Base-by-base conservation (phyloP, 2,797 vertebrate species). In the Sebastes nivosus region DNA sequence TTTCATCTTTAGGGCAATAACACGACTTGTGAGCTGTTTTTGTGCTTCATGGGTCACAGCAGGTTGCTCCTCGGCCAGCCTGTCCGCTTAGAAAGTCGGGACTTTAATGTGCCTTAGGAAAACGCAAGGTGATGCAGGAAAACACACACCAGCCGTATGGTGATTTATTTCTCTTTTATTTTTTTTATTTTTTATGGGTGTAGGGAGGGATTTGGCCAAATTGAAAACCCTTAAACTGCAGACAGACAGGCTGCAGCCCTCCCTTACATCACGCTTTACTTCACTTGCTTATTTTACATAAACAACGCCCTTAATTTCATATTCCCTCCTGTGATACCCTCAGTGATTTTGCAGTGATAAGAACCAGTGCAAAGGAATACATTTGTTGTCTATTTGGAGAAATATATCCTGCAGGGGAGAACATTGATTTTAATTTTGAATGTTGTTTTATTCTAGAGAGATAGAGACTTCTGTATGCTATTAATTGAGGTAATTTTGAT, bases 41-140 rank as follows among this genome's bases (percentile, higher is more conserved):
- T 77, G 74, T 72, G 82, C 63, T 78, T 77, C 46, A 38, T 69
- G 86, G 68, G 79, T 85, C 61, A 67, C 59, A 72, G 81, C 86
- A 78, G 80, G 82, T 81, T 68, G 85, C 80, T 82, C 81, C 64
- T 76, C 79, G 59, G 80, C 75, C 77, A 32, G 68, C 77, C 72
- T 46, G 67, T 90, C 82, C 68, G 70, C 72, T 87, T 79, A 77
- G 83, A 82, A 60, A 79, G 94, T 90, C 91, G 83, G 93, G 93
- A 95, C 95, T 90, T 89, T 93, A 88, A 90, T 93, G 98, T 99
- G 98, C 98, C 98, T 99, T 99, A 98, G 93, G 96, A 95, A 95
- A 96, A 42, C 89, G 86, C 80, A 87, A 90, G 54, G 65, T 67
- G 79, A 88, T 76, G 83, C 85, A 85, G 82, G 92, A 93, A 46